Base-by-base conservation (phyloP, 2,888 invertebrate genomes). In the Sepiola atlantica region DNA sequence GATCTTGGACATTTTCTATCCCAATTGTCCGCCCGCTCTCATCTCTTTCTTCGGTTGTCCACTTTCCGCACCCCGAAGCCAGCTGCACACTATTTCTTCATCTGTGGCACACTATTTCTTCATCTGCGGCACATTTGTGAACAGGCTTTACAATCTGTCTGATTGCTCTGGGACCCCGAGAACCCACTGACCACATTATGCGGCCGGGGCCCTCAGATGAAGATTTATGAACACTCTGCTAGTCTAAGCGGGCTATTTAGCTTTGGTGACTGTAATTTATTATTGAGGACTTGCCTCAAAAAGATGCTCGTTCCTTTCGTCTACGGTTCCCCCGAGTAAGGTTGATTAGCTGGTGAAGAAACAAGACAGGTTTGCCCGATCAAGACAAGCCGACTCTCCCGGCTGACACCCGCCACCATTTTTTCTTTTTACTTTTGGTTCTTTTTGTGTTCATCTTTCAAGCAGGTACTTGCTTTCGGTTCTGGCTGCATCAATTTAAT, bases 151-250 rank as follows among this genome's bases (percentile, higher is more conserved):
- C 54, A 54, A 35, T 92, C 92, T 92, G 92, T 92, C 92, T 92
- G 92, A 92, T 92, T 92, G 92, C 92, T 54, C 45, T 92, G 92
- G 92, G 92, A 92, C 92, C n/a, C 77, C 32, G 77, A 35, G 92
- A 92, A 54, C 35, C 45, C 92, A 35, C 54, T 35, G 54, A 92
- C 92, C 92, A 92, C 35, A 92, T 92, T 32, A n/a, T 92, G 45
- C 54, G 21, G 35, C 45, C 54, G 35, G 24, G n/a, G 35, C 18
- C 35, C 92, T 18, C 45, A 35, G 92, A 92, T 92, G 92, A 92
- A 92, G 92, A 92, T 92, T 92, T 92, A 92, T 92, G 92, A 28
- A 92, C 92, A 92, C 92, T 91, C 45, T 92, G 54, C 45, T 92
- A 35, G 92, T 32, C 92, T 92, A 92, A 92, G 92, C 54, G 54